phyloP scores from a whole-genome alignment of 2,797 vertebrate genomes.

The Threskiornis aethiopicus region DNA sequence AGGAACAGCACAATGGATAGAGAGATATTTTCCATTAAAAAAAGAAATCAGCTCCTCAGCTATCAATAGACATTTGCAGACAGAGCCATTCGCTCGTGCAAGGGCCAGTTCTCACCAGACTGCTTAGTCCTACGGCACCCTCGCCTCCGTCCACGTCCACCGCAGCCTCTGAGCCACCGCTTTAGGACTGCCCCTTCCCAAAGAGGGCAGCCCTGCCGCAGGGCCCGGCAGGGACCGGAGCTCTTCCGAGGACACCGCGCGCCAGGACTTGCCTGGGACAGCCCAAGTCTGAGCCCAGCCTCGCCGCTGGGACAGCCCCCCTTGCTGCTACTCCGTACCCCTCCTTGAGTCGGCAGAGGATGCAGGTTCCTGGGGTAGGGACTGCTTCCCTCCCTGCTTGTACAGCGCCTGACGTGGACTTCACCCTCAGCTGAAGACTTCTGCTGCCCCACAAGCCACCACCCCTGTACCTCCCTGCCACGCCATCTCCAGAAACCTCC shows the following conservation, averaged over 20 bases:
- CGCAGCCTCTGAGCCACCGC: background rate
- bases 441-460: background rate
- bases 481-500: background rate
- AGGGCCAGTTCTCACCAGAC: background rate
- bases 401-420: rapidly evolving
- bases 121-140: background rate
- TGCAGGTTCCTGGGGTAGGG: background rate
- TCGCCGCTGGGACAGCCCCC: background rate
- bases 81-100: rapidly evolving
- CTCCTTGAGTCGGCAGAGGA: rapidly evolving
- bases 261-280: background rate
- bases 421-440: background rate
- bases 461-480: background rate
- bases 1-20: background rate
- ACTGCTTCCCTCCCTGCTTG: rapidly evolving
- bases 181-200: background rate
- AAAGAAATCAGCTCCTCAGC: background rate
- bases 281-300: background rate
- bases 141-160: background rate
- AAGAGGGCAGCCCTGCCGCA: no score
- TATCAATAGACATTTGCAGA: background rate
- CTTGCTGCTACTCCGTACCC: background rate
- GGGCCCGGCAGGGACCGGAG: background rate
- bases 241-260: background rate
- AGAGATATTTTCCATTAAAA: background rate